Conservation (phyloP, 1,140 invertebrate genomes). For the Amyelois transitella region DNA sequence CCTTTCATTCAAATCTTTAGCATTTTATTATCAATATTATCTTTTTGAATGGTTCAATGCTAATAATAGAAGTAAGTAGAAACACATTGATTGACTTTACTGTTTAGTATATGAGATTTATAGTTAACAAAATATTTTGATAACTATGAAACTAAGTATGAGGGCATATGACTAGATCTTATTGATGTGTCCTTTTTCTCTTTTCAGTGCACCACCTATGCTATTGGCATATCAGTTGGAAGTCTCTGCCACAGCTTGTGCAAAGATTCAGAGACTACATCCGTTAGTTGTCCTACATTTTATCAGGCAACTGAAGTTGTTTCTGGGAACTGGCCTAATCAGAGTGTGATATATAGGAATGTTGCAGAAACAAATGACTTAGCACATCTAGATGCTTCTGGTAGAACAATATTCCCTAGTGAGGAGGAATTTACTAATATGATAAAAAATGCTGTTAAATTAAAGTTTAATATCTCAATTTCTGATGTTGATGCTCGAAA, state of each 20-base stretch:
- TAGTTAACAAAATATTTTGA: no score
- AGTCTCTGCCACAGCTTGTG: slow-evolving; percentile 77
- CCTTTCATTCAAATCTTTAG: neutral
- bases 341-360: slow-evolving; percentile 74
- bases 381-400: slow-evolving; percentile 20
- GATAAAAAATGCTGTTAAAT: slow-evolving; percentile 68
- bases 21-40: no score
- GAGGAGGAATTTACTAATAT: slow-evolving; percentile 73
- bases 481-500: slow-evolving; percentile 62
- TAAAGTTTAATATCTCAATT: slow-evolving; percentile 74
- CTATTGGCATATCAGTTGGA: slow-evolving; percentile 71
- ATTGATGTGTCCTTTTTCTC: neutral
- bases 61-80: no score
- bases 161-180: no score
- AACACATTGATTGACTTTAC: no score
- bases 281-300: slow-evolving; percentile 75
- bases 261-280: slow-evolving; percentile 66
- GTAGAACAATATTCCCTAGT: slow-evolving; percentile 67
- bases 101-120: no score
- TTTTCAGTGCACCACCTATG: slow-evolving; percentile 75
- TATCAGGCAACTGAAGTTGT: slow-evolving; percentile 75
- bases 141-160: no score
- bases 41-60: no score
- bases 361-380: slow-evolving; percentile 14
- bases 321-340: slow-evolving; percentile 73